These are phyloP conservation scores for Melanocharis versteri DNA, from an alignment of 2,113 vertebrate genomes.

Conservation along the genomic window DNA sequence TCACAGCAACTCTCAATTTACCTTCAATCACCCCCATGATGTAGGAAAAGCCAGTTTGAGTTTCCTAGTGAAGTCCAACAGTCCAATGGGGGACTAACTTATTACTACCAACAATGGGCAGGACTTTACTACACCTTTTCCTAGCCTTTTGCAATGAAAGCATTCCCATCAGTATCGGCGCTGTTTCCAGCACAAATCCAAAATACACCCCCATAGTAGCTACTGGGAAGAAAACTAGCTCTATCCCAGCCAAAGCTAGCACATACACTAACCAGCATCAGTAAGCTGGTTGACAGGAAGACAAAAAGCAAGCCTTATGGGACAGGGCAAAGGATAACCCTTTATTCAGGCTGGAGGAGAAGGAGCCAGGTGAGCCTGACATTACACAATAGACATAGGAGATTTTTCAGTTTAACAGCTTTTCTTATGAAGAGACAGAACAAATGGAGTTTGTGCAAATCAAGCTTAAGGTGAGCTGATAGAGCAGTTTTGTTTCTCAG, in stretches of 20 bases:
- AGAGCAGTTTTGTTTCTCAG: conserved; percentile 28
- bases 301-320: neutral
- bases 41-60: neutral
- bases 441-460: conserved; percentile 17
- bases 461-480: conserved; percentile 31
- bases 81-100: neutral
- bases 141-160: neutral
- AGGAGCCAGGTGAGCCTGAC: neutral
- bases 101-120: neutral
- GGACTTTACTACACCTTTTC: neutral
- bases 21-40: neutral
- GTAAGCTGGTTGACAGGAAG: neutral
- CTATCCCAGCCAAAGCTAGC: neutral
- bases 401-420: conserved; percentile 25
- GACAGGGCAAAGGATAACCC: neutral
- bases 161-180: neutral
- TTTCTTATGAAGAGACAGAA: neutral
- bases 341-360: neutral
- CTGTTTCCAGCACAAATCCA: neutral
- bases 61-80: neutral
- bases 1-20: neutral
- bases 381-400: neutral
- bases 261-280: neutral
- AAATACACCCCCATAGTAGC: neutral
- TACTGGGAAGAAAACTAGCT: neutral